Percentiles rank a stretch among this genome's conserved stretches.
Evolutionary conservation across 2,888 invertebrate species (phyloP).

Genomic region (Dasypolia templi): DNA sequence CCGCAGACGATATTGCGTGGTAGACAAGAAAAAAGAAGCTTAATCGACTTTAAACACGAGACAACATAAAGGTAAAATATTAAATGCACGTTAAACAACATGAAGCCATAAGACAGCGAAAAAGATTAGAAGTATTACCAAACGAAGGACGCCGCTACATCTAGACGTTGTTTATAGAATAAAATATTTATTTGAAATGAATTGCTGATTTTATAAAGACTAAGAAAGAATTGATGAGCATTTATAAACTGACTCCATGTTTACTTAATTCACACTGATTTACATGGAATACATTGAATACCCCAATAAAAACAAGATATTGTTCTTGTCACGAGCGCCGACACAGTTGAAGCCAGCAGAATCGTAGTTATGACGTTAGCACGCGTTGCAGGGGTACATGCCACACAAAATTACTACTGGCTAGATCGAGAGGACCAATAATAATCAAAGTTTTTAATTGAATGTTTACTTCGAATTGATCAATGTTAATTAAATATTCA

Average conservation of each 20-base stretch:
- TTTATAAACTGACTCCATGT: background rate
- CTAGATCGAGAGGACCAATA: background rate
- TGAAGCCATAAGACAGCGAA: constrained; percentile 35
- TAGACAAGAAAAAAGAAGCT: constrained; percentile 29
- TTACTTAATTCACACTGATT: constrained; percentile 21
- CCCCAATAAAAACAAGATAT: background rate
- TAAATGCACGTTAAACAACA: constrained; percentile 56
- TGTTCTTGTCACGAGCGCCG: background rate
- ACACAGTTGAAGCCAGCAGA: background rate
- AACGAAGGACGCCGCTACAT: constrained; percentile 30
- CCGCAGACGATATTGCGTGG: constrained; percentile 18
- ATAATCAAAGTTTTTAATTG: background rate
- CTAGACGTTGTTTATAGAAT: constrained; percentile 40
- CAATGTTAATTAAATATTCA: constrained; percentile 39
- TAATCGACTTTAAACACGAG: constrained; percentile 53
- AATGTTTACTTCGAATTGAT: background rate
- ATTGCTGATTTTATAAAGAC: constrained; percentile 35
- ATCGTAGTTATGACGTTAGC: background rate
- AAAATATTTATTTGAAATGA: constrained; percentile 24
- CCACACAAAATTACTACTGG: background rate
- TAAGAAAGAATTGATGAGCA: constrained; percentile 15
- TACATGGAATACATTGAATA: background rate
- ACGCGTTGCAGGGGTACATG: too few species aligned
- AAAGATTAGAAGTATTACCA: constrained; percentile 30
- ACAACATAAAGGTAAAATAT: constrained; percentile 29